Base-by-base conservation (phyloP, 2,888 invertebrate species). In the Cephus pygmeus region DNA sequence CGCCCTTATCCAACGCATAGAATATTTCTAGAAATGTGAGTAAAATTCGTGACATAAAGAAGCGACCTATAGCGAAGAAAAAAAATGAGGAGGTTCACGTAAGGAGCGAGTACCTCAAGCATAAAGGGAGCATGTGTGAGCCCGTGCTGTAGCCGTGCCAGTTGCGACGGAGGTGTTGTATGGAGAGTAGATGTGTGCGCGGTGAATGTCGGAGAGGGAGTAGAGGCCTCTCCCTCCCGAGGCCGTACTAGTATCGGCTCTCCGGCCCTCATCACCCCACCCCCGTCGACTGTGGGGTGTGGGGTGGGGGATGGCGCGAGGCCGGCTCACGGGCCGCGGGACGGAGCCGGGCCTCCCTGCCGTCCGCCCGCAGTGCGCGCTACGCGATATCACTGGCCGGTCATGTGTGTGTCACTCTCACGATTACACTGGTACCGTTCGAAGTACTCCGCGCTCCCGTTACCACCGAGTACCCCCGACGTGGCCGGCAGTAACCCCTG, bases 321-420 rank as follows among this genome's bases (percentile, higher is more conserved):
- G 73, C 75, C 75, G 79, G 76, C 81, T 79, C 77, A 84, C 78
- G 85, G 85, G 84, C 83, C 84, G 84, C 85, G 88, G 86, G 87
- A 88, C 85, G 86, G 88, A 87, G 83, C 83, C 85, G 83, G 83
- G 84, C 83, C 86, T 85, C 87, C 86, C 87, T 86, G 85, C 86
- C 85, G 86, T 86, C 84, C 85, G 85, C 85, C 88, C 87, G 90
- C 90, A 90, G 91, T 91, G 87, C 85, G 90, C 90, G 90, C 89
- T 90, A 88, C 89, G 91, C 91, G 90, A 91, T 90, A 90, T 89
- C 89, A 86, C 87, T 87, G 88, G 85, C 77, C 88, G 90, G 91
- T 90, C 87, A 87, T 89, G 88, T 88, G 87, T 88, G 87, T 85
- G 87, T 88, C 83, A 86, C 83, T 86, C 84, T 86, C 85, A 88